Evolutionary conservation across 2,888 invertebrate species (phyloP).

Genomic region (Cacoxenus indagator): DNA sequence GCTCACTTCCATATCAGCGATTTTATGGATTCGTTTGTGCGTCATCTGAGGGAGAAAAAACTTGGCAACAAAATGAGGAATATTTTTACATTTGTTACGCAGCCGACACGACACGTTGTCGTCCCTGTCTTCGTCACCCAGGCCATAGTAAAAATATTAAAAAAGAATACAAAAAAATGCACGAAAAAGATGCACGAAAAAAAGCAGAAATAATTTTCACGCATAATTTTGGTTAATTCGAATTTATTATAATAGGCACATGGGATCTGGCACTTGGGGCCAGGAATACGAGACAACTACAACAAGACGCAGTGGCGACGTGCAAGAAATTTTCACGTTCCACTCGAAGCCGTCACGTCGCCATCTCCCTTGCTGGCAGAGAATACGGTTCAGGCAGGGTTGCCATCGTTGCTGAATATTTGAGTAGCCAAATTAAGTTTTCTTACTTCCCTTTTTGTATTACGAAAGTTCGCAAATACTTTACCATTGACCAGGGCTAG

Average conservation of each 20-base stretch:
- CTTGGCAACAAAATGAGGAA: slow-evolving; percentile 6
- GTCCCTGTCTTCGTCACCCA: neutral
- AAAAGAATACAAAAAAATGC: slow-evolving; percentile 19
- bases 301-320: neutral
- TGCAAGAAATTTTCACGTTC: neutral
- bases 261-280: neutral
- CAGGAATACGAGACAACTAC: too few species aligned
- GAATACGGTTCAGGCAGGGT: too few species aligned
- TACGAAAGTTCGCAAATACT: neutral
- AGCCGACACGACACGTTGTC: neutral
- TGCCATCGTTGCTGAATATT: neutral
- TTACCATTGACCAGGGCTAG: too few species aligned
- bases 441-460: neutral
- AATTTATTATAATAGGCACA: slow-evolving; percentile 53
- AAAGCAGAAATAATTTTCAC: slow-evolving; percentile 37
- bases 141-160: slow-evolving; percentile 53
- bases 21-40: slow-evolving; percentile 28
- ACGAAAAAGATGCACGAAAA: neutral
- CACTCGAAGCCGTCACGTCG: neutral
- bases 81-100: slow-evolving; percentile 43
- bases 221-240: slow-evolving; percentile 60
- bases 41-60: slow-evolving; percentile 37
- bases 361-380: too few species aligned
- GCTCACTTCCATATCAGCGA: slow-evolving; percentile 5
- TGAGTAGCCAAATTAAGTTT: neutral